These are phyloP conservation scores for Busseola fusca DNA, from an alignment of 2,888 invertebrate species.

Conservation along the genomic window DNA sequence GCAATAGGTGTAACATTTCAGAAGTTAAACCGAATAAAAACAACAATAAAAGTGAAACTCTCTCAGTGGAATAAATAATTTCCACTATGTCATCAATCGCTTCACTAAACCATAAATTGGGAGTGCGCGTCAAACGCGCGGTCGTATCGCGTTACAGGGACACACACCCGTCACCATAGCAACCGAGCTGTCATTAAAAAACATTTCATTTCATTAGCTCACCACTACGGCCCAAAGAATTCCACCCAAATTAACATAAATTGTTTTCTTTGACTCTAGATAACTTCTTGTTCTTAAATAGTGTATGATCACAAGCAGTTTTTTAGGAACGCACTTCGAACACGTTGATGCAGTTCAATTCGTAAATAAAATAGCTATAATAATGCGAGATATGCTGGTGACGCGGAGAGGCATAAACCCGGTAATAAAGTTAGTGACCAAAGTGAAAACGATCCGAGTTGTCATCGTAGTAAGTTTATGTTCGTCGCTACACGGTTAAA, in stretches of 20 bases:
- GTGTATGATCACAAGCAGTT: constrained; percentile 29
- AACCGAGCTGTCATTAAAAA: constrained; percentile 70
- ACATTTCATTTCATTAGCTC: constrained; percentile 63
- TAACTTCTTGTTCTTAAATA: constrained; percentile 45
- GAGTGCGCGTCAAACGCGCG: constrained; percentile 72
- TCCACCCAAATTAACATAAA: constrained; percentile 58
- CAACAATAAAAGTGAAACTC: constrained; percentile 74
- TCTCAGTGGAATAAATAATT: constrained; percentile 80
- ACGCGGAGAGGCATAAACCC: constrained; percentile 60
- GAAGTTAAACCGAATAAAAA: constrained; percentile 72
- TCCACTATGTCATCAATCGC: constrained; percentile 83
- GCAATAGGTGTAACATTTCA: constrained; percentile 71
- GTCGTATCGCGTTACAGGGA: constrained; percentile 75
- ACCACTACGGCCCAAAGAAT: constrained; percentile 49
- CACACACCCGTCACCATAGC: constrained; percentile 69
- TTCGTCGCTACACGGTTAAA: constrained; percentile 72
- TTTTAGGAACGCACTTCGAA: constrained; percentile 22
- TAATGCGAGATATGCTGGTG: constrained; percentile 52
- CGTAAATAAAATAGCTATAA: constrained; percentile 67
- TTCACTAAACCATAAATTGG: constrained; percentile 81
- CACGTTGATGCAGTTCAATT: constrained; percentile 42
- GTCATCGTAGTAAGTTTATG: constrained; percentile 82
- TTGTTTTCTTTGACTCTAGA: constrained; percentile 51
- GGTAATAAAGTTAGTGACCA: constrained; percentile 76
- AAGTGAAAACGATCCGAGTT: constrained; percentile 80